These are phyloP conservation scores for Puffinus mauretanicus DNA, from an alignment of 2,113 vertebrate species.

Conservation along the genomic window DNA sequence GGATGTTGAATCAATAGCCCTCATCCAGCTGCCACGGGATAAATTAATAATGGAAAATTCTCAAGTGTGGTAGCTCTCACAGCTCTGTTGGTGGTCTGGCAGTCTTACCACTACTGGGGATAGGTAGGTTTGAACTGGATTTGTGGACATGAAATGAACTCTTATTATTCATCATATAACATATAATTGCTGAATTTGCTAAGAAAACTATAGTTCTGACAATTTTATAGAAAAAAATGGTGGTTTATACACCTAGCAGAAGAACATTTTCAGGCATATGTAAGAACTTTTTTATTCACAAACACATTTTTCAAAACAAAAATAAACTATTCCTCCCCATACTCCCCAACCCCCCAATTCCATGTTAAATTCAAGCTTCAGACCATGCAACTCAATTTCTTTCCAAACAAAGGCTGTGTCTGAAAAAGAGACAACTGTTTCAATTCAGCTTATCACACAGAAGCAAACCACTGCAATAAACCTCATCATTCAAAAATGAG, in stretches of 20 bases:
- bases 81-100: background rate
- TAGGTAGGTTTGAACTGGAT: background rate
- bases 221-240: background rate
- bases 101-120: background rate
- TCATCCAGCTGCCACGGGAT: background rate
- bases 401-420: background rate
- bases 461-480: background rate
- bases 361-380: background rate
- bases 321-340: background rate
- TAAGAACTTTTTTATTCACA: background rate
- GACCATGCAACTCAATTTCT: background rate
- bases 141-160: background rate
- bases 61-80: background rate
- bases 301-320: background rate
- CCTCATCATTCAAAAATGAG: background rate
- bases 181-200: background rate
- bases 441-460: background rate
- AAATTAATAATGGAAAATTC: background rate
- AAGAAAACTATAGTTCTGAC: background rate
- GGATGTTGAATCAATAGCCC: background rate
- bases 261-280: background rate
- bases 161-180: background rate
- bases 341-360: background rate
- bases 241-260: background rate
- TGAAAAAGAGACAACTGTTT: background rate